A percentile compares a stretch with the other conserved stretches of the same genome.
These are phyloP conservation scores for Odontocolon sp. DNA, from an alignment of 2,888 invertebrate genomes.

Conservation along the genomic window DNA sequence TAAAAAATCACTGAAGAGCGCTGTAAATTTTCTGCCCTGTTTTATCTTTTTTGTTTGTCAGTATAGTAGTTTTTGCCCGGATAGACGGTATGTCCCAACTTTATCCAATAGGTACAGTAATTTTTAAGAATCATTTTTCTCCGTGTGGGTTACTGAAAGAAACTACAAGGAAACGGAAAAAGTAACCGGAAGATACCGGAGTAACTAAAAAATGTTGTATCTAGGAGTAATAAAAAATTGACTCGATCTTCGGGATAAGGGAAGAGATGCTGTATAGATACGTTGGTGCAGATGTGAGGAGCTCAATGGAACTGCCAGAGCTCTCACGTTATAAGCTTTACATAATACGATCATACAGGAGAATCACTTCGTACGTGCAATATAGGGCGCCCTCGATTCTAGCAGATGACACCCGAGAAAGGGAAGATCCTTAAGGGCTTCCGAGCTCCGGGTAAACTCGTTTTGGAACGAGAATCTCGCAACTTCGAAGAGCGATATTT, in stretches of 20 bases:
- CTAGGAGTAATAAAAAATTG: conserved; percentile 18
- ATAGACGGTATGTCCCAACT: no score
- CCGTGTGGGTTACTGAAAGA: no score
- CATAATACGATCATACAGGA: conserved; percentile 44
- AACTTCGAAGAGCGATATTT: background rate
- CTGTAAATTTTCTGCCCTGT: no score
- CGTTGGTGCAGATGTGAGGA: background rate
- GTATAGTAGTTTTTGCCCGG: no score
- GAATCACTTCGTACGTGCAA: conserved; percentile 44
- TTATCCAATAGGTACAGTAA: no score
- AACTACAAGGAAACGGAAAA: no score
- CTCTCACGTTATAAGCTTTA: conserved; percentile 31
- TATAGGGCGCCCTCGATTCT: background rate
- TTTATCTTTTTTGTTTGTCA: no score
- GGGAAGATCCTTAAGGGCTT: conserved; percentile 13
- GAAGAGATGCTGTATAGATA: background rate
- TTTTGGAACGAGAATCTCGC: background rate
- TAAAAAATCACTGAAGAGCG: no score
- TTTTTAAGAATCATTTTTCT: no score
- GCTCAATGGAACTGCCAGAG: conserved; percentile 15
- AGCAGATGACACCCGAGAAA: conserved; percentile 4
- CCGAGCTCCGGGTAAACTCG: conserved; percentile 8
- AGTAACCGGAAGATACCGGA: background rate
- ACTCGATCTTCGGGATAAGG: background rate
- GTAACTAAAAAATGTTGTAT: no score